Base-by-base conservation (phyloP, 2,797 vertebrate species). In the Botia almorhae region DNA sequence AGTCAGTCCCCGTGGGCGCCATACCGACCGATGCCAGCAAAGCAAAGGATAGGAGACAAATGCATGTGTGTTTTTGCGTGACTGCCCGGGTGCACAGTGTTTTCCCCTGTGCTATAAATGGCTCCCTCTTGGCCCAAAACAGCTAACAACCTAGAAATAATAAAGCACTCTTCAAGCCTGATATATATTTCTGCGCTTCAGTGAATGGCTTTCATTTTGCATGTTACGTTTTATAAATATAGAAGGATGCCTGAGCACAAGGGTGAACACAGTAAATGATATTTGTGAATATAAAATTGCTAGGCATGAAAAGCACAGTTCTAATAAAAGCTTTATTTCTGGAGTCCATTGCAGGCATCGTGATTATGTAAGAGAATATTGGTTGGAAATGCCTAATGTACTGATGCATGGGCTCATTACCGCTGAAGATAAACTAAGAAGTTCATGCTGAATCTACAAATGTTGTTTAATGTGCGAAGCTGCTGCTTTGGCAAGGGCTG, bases 131-230 rank as follows among this genome's bases (percentile, higher is more conserved):
- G 75, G 86, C 89, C 84, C 83, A 90, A 90, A 92, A 90, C 68
- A 82, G 86, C 84, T 6, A 46, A 84, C 85, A 89, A 84, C 81
- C 86, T 84, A 85, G 88, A 91, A 92, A 91, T 90, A 88, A 84
- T 63, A 82, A 80, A 91, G 88, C 87, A 74, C 83, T 87, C 83
- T 90, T 86, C 85, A 70, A 76, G 86, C 87, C 90, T 87, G 76
- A 91, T 93, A 93, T 92, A 93, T 91, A 87, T 85, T 65, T 56
- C 82, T 80, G 36, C 71, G 86, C 87, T 90, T 85, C 85, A 89
- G 79, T 67, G 88, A 90, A 85, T 82, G 85, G 83, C 87, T 86
- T 81, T 79, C 23, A 61, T 89, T 91, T 75, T 46, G 80, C 85
- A 88, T 82, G 6, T 74, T 69, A 7, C 70, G 69, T 21, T 80